phyloP scores from a whole-genome alignment of 1,140 invertebrate genomes.

The Scaptodrosophila lebanonensis region DNA sequence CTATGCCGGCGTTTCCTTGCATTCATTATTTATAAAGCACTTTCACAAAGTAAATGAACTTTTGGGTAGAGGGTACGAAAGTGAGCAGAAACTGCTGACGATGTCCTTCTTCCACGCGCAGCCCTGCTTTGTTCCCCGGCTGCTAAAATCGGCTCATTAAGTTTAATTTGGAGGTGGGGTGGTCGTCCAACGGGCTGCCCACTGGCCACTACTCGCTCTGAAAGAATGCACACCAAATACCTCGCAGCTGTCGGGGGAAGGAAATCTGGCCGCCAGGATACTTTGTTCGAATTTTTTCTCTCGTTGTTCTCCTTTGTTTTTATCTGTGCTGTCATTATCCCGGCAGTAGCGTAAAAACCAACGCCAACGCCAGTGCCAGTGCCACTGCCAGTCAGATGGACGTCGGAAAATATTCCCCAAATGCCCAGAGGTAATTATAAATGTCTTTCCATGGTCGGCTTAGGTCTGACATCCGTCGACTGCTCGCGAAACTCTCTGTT shows the following conservation, averaged over 20 bases:
- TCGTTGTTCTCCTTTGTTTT: slow-evolving; percentile 15
- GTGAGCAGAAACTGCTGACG: slow-evolving; percentile 72
- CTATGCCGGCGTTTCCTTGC: too few relatives aligned
- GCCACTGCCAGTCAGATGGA: slow-evolving; percentile 40
- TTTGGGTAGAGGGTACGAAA: too few relatives aligned
- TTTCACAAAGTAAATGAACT: too few relatives aligned
- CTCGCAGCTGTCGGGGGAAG: neutral
- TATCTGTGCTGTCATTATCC: slow-evolving; percentile 43
- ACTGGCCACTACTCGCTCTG: too few relatives aligned
- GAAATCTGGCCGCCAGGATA: slow-evolving; percentile 51
- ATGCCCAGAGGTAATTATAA: slow-evolving; percentile 76
- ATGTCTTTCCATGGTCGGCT: slow-evolving; percentile 56
- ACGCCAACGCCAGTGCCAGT: neutral
- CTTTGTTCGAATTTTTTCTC: slow-evolving; percentile 25
- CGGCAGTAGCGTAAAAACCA: neutral
- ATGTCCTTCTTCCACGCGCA: slow-evolving; percentile 49
- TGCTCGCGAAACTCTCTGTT: slow-evolving; percentile 46
- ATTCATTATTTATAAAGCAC: too few relatives aligned
- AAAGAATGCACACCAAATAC: too few relatives aligned
- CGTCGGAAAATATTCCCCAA: slow-evolving; percentile 71
- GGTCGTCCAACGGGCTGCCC: slow-evolving; percentile 2
- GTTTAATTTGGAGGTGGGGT: slow-evolving; percentile 11
- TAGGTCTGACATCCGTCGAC: slow-evolving; percentile 8
- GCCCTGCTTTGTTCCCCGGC: slow-evolving; percentile 27
- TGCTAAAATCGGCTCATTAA: slow-evolving; percentile 65